phyloP scores from a whole-genome alignment of 2,797 vertebrate genomes.

The Loriculus beryllinus region DNA sequence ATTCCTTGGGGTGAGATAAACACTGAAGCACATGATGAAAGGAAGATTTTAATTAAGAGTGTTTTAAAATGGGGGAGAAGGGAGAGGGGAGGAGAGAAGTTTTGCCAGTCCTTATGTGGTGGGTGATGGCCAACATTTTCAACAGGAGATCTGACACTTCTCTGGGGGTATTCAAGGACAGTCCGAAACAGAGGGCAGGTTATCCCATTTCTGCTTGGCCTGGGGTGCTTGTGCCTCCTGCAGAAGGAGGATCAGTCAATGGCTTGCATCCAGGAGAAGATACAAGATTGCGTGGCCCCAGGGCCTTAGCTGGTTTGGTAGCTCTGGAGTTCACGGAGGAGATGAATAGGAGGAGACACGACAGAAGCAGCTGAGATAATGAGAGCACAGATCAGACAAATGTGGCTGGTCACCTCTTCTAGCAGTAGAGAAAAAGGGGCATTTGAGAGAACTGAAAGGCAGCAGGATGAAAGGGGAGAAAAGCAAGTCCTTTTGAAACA shows the following conservation, averaged over 20 bases:
- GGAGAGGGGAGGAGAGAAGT: not conserved
- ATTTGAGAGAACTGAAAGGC: not conserved
- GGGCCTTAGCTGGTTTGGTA: not conserved
- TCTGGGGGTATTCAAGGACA: not conserved
- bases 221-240: not conserved
- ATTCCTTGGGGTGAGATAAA: not conserved
- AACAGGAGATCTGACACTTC: not conserved
- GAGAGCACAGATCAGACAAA: not conserved
- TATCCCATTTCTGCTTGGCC: not conserved
- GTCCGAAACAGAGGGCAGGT: not conserved
- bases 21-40: fast-evolving
- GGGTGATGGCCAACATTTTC: not conserved
- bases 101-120: not conserved
- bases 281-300: not conserved
- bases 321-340: not conserved
- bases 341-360: not conserved
- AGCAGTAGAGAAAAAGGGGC: not conserved
- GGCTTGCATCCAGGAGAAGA: constrained; percentile 9
- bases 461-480: constrained; percentile 1
- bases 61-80: not conserved
- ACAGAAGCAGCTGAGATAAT: not conserved
- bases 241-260: not conserved
- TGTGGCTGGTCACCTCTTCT: not conserved
- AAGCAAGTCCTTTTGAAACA: not conserved
- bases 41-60: not conserved